Evolutionary conservation across 35 echinoderm and acorn worm species (phyloP), one percentile per base, ranked within the genome.

Genomic region (Apostichopus californicus): DNA sequence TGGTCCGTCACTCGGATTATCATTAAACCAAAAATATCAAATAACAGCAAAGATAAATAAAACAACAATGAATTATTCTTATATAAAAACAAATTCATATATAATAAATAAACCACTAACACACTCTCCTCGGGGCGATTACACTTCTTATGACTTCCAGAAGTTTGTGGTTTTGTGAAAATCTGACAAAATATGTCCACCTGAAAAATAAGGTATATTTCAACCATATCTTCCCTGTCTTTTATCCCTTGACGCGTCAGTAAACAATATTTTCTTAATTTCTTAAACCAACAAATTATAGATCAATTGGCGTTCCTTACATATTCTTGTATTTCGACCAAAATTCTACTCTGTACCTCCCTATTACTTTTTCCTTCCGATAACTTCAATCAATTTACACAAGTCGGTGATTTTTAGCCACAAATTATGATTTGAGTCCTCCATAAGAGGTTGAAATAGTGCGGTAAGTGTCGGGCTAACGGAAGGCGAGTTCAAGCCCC

Each of bases 241-340:
- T 68, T 68, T 18, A 14, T 68, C 18, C 11, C 64, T 18, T 68
- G 64, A 68, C 18, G 11, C 64, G 64, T 18, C 64, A 11, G 18
- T 4, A 68, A 68, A 68, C 3, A 68, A 68, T 68, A 68, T 68
- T 68, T 68, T 68, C 64, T 56, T 83, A 83, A 83, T 56, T 57
- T 20, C 80, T 56, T 83, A 83, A 83, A 83, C 53, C 80, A 83
- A 83, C 80, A 83, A 83, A 14, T 83, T 18, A 17, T 83, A 55
- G 7, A 18, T 55, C 55, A 15, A n/a, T 83, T 83, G 34, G 9
- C 55, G 4, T 83, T 68, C 18, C 34, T 68, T 68, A 9, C 64
- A 9, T 68, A 11, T 68, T 9, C 18, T 18, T 9, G 18, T 68
- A 18, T 9, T 68, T 68, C 18, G 3, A 68, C 64, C 18, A 68